phyloP scores from a whole-genome alignment of 2,797 vertebrate species.

The Enoplosus armatus region DNA sequence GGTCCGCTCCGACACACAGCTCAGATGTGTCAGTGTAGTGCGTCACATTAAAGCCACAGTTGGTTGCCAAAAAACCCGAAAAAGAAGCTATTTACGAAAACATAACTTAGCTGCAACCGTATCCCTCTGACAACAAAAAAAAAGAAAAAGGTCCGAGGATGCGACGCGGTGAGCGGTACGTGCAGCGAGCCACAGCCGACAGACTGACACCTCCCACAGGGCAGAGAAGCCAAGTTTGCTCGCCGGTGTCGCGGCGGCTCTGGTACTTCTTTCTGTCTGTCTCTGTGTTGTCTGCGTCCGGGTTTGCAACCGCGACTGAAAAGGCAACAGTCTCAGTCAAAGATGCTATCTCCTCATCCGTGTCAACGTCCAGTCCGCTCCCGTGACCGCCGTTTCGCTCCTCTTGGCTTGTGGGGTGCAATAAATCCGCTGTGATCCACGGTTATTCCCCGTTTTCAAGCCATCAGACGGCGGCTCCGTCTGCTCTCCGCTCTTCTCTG shows the following conservation, averaged over 20 bases:
- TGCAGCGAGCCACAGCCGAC: slow-evolving; percentile 47
- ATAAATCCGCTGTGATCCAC: slow-evolving; percentile 51
- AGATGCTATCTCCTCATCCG: slow-evolving; percentile 44
- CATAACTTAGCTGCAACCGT: slow-evolving; percentile 8
- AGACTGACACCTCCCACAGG: slow-evolving; percentile 69
- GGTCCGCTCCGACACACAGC: slow-evolving; percentile 60
- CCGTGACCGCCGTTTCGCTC: slow-evolving; percentile 15
- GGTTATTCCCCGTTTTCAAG: slow-evolving; percentile 40
- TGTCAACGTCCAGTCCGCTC: slow-evolving; percentile 11
- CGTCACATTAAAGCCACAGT: slow-evolving; percentile 83
- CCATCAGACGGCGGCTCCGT: slow-evolving; percentile 51
- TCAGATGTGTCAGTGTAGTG: slow-evolving; percentile 62
- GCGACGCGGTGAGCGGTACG: slow-evolving; percentile 28
- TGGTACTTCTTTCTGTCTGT: slow-evolving; percentile 56
- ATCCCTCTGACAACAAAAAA: neutral
- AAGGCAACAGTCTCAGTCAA: slow-evolving; percentile 27
- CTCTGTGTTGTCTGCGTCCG: slow-evolving; percentile 51
- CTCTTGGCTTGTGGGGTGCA: slow-evolving; percentile 7
- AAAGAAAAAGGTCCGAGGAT: neutral
- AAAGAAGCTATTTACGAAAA: slow-evolving; percentile 47
- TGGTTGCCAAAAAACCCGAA: slow-evolving; percentile 54
- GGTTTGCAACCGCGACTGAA: slow-evolving; percentile 33
- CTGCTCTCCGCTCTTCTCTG: slow-evolving; percentile 59
- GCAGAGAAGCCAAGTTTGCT: slow-evolving; percentile 67
- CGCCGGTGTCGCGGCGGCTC: slow-evolving; percentile 61